Percentiles rank a stretch among this genome's conserved stretches.
phyloP scores from a whole-genome alignment of 1,140 invertebrate species.

The Saccostrea glomerata region DNA sequence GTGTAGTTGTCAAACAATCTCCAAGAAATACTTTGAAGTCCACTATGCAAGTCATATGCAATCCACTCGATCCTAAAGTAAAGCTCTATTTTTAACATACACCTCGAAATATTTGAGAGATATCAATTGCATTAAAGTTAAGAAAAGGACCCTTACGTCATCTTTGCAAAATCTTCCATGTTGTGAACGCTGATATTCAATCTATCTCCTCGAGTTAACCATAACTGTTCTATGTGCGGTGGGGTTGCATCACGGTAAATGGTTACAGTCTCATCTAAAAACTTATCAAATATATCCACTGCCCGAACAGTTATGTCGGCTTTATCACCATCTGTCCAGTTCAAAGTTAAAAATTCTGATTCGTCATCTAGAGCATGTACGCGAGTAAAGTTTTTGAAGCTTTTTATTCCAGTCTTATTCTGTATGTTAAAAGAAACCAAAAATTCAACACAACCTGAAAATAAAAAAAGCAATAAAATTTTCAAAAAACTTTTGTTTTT shows the following conservation, averaged over 20 bases:
- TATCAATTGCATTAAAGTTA: too few relatives aligned
- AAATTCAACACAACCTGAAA: conserved; percentile 48
- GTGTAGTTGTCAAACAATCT: conserved; percentile 59
- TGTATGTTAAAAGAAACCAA: conserved; percentile 43
- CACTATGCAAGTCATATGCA: conserved; percentile 63
- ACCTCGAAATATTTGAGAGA: too few relatives aligned
- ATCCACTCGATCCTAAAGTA: conserved; percentile 62
- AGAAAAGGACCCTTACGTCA: neutral
- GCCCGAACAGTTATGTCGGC: conserved; percentile 37
- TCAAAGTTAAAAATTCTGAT: conserved; percentile 7
- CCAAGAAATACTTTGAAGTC: conserved; percentile 60
- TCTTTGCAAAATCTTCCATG: conserved; percentile 34
- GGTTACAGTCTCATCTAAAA: conserved; percentile 28
- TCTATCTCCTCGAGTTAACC: conserved; percentile 48
- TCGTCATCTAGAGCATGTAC: conserved; percentile 47
- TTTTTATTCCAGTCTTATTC: neutral
- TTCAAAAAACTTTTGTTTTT: too few relatives aligned
- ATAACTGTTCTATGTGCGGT: conserved; percentile 49
- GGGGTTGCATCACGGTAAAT: conserved; percentile 47
- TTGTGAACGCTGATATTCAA: conserved; percentile 34
- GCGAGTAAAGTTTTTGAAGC: conserved; percentile 27
- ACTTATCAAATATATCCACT: conserved; percentile 32
- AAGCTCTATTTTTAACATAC: too few relatives aligned
- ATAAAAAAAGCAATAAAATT: too few relatives aligned
- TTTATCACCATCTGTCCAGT: conserved; percentile 51